Conservation (phyloP, 1,140 invertebrate species). For the Gryllus bimaculatus region DNA sequence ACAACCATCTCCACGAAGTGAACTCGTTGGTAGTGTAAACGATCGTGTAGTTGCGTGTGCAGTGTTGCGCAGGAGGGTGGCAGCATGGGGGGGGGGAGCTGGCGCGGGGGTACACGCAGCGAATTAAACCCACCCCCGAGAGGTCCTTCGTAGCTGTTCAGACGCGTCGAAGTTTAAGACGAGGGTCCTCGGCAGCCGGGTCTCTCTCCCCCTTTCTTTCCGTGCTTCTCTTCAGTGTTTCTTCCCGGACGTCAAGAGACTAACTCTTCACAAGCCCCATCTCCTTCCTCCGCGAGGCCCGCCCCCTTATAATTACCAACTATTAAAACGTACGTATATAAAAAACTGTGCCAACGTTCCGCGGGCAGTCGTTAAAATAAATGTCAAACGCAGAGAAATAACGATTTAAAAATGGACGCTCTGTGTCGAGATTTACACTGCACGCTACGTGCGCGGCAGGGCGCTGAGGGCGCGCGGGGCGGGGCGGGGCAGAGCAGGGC, state of each 20-base stretch:
- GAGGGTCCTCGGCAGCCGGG: neutral
- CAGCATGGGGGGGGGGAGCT: too few species aligned
- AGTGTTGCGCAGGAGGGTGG: too few species aligned
- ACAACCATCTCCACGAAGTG: too few species aligned
- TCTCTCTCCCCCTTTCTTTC: neutral
- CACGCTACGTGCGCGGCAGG: too few species aligned
- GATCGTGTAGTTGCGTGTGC: too few species aligned
- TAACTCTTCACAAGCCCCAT: neutral
- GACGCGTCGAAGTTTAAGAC: neutral
- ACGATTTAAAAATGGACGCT: too few species aligned
- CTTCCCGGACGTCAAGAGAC: neutral
- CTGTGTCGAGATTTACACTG: too few species aligned
- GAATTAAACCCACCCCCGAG: neutral
- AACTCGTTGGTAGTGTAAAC: too few species aligned
- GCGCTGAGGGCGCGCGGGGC: too few species aligned
- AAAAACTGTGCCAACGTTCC: neutral
- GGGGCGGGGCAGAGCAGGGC: too few species aligned
- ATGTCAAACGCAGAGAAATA: neutral
- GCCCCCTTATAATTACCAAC: neutral
- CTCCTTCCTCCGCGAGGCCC: neutral
- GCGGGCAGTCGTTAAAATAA: neutral
- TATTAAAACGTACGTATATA: neutral
- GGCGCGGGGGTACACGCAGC: too few species aligned
- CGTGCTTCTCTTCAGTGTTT: neutral
- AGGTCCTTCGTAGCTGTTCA: neutral